phyloP scores from a whole-genome alignment of 2,113 vertebrate genomes.

The Daphoenositta chrysoptera region DNA sequence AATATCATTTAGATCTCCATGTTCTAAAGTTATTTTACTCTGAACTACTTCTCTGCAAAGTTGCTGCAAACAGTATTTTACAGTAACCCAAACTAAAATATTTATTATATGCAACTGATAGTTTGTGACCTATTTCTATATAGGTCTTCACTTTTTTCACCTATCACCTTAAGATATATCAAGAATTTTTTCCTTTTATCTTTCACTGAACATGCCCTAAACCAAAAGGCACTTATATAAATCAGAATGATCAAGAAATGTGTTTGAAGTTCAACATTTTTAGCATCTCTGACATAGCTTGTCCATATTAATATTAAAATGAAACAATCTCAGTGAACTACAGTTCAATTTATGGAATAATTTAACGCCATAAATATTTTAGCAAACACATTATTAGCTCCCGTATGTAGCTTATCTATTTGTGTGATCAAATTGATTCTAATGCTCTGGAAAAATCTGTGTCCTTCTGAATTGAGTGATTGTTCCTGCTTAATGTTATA shows the following conservation, averaged over 20 bases:
- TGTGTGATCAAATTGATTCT: not conserved
- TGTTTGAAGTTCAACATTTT: conserved; percentile 18
- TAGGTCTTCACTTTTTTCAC: not conserved
- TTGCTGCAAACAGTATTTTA: not conserved
- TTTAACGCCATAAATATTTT: conserved; percentile 45
- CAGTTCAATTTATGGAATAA: conserved; percentile 24
- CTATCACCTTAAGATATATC: conserved; percentile 6
- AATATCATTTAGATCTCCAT: not conserved
- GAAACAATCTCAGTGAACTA: not conserved
- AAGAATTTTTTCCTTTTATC: conserved; percentile 7
- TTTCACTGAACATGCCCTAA: not conserved
- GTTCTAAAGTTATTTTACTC: not conserved
- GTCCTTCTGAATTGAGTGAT: not conserved
- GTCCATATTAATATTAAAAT: conserved; percentile 38
- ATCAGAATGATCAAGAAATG: not conserved
- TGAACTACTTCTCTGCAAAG: not conserved
- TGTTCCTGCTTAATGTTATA: not conserved
- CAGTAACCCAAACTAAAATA: not conserved
- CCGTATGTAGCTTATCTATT: not conserved
- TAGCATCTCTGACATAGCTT: not conserved
- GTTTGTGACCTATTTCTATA: conserved; percentile 7
- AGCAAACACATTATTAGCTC: not conserved
- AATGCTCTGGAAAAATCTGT: not conserved
- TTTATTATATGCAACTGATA: not conserved
- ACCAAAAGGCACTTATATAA: not conserved